Base-by-base conservation (phyloP, 2,888 invertebrate species). In the Plebejus argus region DNA sequence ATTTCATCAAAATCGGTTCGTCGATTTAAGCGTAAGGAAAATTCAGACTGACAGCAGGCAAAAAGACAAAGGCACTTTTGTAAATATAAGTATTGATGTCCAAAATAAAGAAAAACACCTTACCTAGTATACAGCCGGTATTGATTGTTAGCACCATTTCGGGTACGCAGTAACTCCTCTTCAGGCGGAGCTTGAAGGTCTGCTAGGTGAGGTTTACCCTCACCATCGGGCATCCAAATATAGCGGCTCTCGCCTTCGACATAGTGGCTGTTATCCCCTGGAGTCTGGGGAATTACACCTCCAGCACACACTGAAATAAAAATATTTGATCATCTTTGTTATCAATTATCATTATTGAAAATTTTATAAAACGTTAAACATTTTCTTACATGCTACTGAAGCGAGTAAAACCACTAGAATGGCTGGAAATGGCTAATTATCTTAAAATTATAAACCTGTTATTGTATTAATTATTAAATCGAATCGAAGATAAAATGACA, bases 221-320 rank as follows among this genome's bases (percentile, higher is more conserved):
- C 85, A 20, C 89, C 88, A 82, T 93, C 90, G 2, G 91, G 89
- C 88, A 93, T 91, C 92, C 92, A 93, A 77, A 93, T 86, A 82
- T 91, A 94, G 1, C 89, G 90, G 81, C 91, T 92, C 76, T 86
- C 85, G 0, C 93, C 93, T 81, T 92, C 92, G 5, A 91, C 89
- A 83, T 93, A 93, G 82, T 91, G 87, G 79, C 90, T 91, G 79
- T 93, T 93, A 79, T 92, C 91, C 53, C 90, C 90, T 18, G 92
- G 92, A 20, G 87, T 78, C 12, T 81, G 33, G n/a, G 89, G 88
- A 35, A 89, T 83, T 12, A 86, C 85, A 76, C 81, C 82, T 35
- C 87, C 85, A 72, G 86, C 83, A 81, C 89, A 88, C 77, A 89
- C 92, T 72, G 61, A 39, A 72, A 76, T 3, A 28, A 56, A 28